These are phyloP conservation scores for Hyles euphorbiae DNA, from an alignment of 1,140 invertebrate genomes.

Conservation along the genomic window DNA sequence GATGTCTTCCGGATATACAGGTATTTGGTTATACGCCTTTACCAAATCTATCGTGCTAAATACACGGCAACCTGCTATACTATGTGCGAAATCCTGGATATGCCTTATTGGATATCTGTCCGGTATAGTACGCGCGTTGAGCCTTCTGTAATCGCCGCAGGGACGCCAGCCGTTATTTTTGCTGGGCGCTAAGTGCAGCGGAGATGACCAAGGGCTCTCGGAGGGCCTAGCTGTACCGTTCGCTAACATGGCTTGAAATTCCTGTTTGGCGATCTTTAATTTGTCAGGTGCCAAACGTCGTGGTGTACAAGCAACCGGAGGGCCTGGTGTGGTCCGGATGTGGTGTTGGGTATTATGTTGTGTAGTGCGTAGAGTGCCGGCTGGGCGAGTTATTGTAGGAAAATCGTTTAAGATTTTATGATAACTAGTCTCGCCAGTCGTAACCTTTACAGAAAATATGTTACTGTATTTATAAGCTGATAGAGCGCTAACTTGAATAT, in stretches of 20 bases:
- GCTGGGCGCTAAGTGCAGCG: no score
- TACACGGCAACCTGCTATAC: slow-evolving; percentile 4
- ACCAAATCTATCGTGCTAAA: slow-evolving; percentile 14
- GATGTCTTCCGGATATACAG: no score
- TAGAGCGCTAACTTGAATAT: no score
- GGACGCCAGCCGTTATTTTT: slow-evolving; percentile 6
- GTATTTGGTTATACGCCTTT: not conserved
- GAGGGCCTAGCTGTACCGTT: slow-evolving; percentile 6
- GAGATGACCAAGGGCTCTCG: not conserved
- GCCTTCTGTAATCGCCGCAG: slow-evolving; percentile 7
- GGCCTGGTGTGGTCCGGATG: slow-evolving; percentile 4
- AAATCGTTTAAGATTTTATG: not conserved
- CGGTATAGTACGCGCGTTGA: slow-evolving; percentile 16
- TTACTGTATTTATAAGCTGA: slow-evolving; percentile 17
- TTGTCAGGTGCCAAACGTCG: slow-evolving; percentile 11
- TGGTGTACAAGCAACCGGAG: not conserved
- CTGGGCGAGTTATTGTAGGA: slow-evolving; percentile 2
- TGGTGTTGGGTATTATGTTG: slow-evolving; percentile 4
- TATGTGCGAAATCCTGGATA: slow-evolving; percentile 16
- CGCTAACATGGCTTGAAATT: slow-evolving; percentile 1
- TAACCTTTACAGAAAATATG: not conserved
- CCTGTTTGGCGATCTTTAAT: slow-evolving; percentile 7
- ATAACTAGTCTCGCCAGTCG: not conserved
- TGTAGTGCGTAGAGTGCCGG: not conserved
- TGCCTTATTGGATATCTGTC: slow-evolving; percentile 1